Evolutionary conservation across 2,888 invertebrate genomes (phyloP).

Genomic region (Euproctis similis): DNA sequence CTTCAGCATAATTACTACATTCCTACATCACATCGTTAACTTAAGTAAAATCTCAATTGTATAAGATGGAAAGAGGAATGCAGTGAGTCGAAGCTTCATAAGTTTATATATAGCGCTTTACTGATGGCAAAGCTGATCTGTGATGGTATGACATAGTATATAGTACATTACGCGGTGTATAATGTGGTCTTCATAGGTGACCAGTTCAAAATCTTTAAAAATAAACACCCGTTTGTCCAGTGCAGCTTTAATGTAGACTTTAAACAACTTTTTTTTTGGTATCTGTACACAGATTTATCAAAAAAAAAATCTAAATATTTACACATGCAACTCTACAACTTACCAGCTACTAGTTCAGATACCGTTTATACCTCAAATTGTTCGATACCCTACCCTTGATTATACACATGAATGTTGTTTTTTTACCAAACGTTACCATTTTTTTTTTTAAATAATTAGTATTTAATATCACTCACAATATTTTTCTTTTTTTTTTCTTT

Average conservation of each 20-base stretch:
- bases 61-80: conserved; percentile 10
- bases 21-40: conserved; percentile 12
- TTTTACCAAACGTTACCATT: conserved; percentile 58
- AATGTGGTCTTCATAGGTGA: conserved; percentile 30
- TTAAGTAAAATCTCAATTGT: not conserved
- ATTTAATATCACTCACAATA: conserved; percentile 14
- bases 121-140: conserved; percentile 67
- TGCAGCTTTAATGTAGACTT: conserved; percentile 34
- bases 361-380: conserved; percentile 36
- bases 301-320: conserved; percentile 12
- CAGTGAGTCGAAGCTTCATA: conserved; percentile 41
- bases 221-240: conserved; percentile 31
- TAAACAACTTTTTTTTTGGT: no score
- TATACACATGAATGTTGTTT: conserved; percentile 33
- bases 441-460: conserved; percentile 28
- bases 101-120: conserved; percentile 46
- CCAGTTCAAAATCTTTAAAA: conserved; percentile 29
- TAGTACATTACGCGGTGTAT: conserved; percentile 57
- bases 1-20: conserved; percentile 17
- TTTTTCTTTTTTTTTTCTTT: no score
- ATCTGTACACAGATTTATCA: conserved; percentile 12
- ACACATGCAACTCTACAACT: conserved; percentile 11
- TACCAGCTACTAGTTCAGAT: conserved; percentile 25
- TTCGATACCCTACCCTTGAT: conserved; percentile 38
- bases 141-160: conserved; percentile 70